These are phyloP conservation scores for Psylliodes chrysocephalus DNA, from an alignment of 2,888 invertebrate genomes.

Conservation along the genomic window DNA sequence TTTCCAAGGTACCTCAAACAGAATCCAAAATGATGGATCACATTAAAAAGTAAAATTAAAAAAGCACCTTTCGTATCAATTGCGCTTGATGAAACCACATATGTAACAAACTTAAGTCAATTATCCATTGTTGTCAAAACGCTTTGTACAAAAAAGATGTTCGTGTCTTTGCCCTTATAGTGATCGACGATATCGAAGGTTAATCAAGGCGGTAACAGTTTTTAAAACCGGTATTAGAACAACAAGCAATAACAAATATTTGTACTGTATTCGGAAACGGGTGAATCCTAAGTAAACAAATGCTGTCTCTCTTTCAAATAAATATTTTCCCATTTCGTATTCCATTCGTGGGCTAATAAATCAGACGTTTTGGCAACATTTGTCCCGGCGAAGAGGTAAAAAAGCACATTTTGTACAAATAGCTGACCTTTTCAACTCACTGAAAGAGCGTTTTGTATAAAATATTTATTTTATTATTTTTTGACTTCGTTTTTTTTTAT, in stretches of 20 bases:
- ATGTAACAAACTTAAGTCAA: no score
- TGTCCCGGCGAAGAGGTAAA: constrained; percentile 8
- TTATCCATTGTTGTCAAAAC: no score
- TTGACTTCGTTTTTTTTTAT: neutral
- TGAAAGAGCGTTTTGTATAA: constrained; percentile 3
- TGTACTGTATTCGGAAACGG: neutral
- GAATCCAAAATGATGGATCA: no score
- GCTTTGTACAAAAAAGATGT: no score
- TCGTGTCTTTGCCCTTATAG: no score
- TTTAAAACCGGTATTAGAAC: no score
- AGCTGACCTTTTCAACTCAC: constrained; percentile 22
- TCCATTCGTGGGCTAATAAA: constrained; percentile 25
- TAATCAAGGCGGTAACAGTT: no score
- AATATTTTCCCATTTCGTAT: constrained; percentile 9
- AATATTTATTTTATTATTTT: constrained; percentile 15
- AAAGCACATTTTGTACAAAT: constrained; percentile 20
- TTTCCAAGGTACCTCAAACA: no score
- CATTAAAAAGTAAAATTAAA: no score
- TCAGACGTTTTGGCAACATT: constrained; percentile 23
- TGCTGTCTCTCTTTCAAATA: neutral
- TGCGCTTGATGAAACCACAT: no score
- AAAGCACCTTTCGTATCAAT: no score
- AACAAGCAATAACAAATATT: constrained; percentile 3
- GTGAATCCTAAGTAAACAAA: neutral
- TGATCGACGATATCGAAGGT: no score